Base-by-base conservation (phyloP, 2,888 invertebrate species). In the Deladenus siricidicola region DNA sequence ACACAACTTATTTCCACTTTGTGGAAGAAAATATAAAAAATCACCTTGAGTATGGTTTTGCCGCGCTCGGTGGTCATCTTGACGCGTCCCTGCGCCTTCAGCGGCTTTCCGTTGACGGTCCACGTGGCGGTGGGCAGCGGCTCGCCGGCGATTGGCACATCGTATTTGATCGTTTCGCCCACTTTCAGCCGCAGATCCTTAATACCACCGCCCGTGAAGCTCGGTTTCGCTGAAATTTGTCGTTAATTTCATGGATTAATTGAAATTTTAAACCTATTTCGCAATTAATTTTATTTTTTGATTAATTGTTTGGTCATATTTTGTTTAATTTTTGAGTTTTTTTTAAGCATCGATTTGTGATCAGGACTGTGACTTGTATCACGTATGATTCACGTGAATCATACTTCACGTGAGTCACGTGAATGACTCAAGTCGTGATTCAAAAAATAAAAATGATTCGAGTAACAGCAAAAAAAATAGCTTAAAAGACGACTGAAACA, bases 121-220 rank as follows among this genome's bases (percentile, higher is more conserved):
- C 98, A 98, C 71, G 85, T 86, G 26, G 88, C 91, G 72, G 88
- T 88, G 0, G 98, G 98, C 73, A 90, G 89, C 1, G 98, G 98
- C 80, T 98, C 98, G 76, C 98, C 98, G 65, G 89, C 89, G 78
- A 88, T 98, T 75, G 89, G 89, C 69, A 96, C 89, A 73, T 96
- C 93, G 78, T 88, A 88, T 68, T 88, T 88, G 76, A 96, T 88
- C 2, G 89, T 87, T 83, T 96, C 92, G 47, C 93, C 93, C 80
- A 91, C 94, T 81, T 96, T 98, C 51, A 98, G 86, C 48, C 92
- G 88, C 66, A 96, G 85, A 80, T 98, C 93, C 79, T 88, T 87
- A 67, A 94, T 84, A 71, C 89, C 89, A 66, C 86, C 85, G 39
- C 91, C 90, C 75, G 92, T 86, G 76, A 99, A 89, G 81, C 86